Base-by-base conservation (phyloP, 2,888 invertebrate species). In the Cylindroiulus punctatus region DNA sequence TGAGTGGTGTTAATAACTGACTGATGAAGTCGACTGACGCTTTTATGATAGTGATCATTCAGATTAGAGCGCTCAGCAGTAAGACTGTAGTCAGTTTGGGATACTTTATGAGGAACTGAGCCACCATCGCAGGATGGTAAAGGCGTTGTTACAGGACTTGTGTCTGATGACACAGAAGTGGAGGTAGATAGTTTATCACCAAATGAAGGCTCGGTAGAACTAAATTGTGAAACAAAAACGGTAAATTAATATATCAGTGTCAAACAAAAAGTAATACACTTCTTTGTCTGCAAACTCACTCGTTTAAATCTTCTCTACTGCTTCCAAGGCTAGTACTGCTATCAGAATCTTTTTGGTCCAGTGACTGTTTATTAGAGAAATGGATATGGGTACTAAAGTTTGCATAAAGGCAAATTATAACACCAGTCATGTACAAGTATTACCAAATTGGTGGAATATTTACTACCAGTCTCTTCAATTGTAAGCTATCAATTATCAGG, bases 301-400 rank as follows among this genome's bases (percentile, higher is more conserved):
- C 87, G 26, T 87, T 85, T n/a, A 87, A 57, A 85, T 87, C 87
- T 82, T 87, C 87, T 22, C 84, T 81, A 40, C 87, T 87, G 57
- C 87, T 87, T 19, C 44, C 65, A n/a, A 86, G 65, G 42, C 84
- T 86, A 7, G 76, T 81, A 17, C 86, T 84, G 57, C 84, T 84
- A 52, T 42, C 83, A 32, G 86, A 86, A 57, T 86, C 86, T 57
- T 40, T 44, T 40, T 57, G 84, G 57, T 84, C 84, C 40, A 47
- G 57, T 12, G 84, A 86, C 86, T 85, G n/a, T n/a, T n/a, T n/a
- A n/a, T n/a, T n/a, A 26, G 5, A 42, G 30, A 22, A 76, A 76
- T 36, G 12, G 7, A 26, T 17, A 85, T 26, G 57, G 19, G 19
- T 26, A 44, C 26, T 26, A 57, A 5, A 40, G 40, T 40, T 7